These are phyloP conservation scores for Trichopoda pennipes DNA, from an alignment of 2,888 invertebrate genomes.

Conservation along the genomic window DNA sequence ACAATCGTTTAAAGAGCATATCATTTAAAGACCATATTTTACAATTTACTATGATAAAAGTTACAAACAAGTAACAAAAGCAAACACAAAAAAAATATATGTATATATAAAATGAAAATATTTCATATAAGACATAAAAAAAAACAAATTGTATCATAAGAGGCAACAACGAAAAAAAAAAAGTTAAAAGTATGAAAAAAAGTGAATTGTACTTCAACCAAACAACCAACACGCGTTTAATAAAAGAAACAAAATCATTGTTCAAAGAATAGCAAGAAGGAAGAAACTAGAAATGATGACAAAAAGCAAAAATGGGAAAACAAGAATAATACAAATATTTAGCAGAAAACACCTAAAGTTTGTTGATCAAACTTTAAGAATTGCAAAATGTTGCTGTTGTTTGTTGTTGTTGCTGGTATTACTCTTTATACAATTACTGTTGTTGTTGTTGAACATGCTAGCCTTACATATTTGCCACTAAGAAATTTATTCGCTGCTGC, in stretches of 20 bases:
- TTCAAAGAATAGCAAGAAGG: not conserved
- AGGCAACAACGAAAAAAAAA: not conserved
- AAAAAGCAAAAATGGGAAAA: not conserved
- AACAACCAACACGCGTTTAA: conserved; percentile 11
- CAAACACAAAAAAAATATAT: not conserved
- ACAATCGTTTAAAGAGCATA: not conserved
- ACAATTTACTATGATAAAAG: conserved; percentile 54
- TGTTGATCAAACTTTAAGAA: conserved; percentile 51
- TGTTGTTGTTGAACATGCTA: conserved; percentile 26
- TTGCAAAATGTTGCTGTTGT: conserved; percentile 30
- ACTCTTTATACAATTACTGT: not conserved
- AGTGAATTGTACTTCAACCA: conserved; percentile 33
- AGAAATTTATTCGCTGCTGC: conserved; percentile 5
- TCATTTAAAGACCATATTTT: conserved; percentile 47
- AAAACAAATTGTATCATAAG: conserved; percentile 2
- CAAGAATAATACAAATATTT: conserved; percentile 16
- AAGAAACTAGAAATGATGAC: conserved; percentile 10
- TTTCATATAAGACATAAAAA: conserved; percentile 32
- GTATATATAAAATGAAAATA: conserved; percentile 8
- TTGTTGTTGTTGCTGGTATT: not conserved
- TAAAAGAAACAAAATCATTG: conserved; percentile 18
- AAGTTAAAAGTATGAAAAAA: conserved; percentile 9
- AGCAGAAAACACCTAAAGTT: conserved; percentile 49
- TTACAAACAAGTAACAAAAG: not conserved
- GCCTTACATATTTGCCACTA: conserved; percentile 41